These are phyloP conservation scores for Phylloscopus whistleri DNA, from an alignment of 2,113 vertebrate species.

Conservation along the genomic window DNA sequence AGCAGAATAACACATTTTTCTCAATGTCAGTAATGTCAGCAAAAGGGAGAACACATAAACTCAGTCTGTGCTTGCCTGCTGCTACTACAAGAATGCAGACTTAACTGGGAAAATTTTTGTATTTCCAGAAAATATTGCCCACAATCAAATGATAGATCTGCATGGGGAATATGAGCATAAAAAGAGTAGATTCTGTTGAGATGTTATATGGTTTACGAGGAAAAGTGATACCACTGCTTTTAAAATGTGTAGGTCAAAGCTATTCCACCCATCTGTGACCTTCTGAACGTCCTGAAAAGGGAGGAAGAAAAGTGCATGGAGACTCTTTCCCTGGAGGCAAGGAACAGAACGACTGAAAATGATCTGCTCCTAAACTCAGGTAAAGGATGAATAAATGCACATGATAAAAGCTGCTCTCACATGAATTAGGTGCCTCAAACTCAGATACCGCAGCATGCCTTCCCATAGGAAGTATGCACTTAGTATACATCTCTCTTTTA, in stretches of 20 bases:
- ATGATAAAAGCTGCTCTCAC: background rate
- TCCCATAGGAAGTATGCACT: background rate
- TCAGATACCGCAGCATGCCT: background rate
- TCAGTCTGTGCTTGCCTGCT: background rate
- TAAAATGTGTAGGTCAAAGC: constrained; percentile 56
- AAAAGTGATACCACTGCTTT: constrained; percentile 5
- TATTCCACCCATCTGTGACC: constrained; percentile 72
- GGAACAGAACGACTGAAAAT: background rate
- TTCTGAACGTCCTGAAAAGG: constrained; percentile 66
- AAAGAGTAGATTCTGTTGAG: background rate
- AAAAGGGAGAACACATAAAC: background rate
- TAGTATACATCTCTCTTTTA: background rate
- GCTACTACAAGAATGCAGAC: background rate
- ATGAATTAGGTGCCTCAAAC: background rate
- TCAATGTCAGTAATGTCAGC: background rate
- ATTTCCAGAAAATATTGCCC: background rate
- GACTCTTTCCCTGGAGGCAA: constrained; percentile 42
- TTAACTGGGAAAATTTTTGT: background rate
- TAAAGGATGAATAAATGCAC: background rate
- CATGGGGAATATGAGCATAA: background rate
- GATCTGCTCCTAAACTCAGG: constrained; percentile 43
- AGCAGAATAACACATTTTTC: background rate
- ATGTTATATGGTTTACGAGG: background rate
- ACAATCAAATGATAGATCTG: background rate
- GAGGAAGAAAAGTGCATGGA: constrained; percentile 77